Percentiles rank a stretch among this genome's conserved stretches.
phyloP scores from a whole-genome alignment of 2,797 vertebrate species.

The Malacoctenus gilli region DNA sequence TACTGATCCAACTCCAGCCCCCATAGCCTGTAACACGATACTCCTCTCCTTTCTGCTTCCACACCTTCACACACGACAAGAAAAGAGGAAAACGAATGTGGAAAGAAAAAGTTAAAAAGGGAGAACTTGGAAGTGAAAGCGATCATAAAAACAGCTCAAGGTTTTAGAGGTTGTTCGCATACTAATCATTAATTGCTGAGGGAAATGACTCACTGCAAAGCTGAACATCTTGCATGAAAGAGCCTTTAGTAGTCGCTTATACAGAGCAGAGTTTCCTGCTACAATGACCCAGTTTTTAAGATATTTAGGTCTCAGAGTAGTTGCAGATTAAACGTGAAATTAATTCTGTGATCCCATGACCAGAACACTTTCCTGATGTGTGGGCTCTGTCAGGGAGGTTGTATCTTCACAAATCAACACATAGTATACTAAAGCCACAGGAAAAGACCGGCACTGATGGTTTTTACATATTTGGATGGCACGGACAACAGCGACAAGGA shows the following conservation, averaged over 20 bases:
- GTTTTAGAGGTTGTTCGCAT: slow-evolving; percentile 41
- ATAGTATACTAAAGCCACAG: too few species aligned
- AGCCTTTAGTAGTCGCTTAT: slow-evolving; percentile 44
- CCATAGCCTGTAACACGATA: slow-evolving; percentile 98
- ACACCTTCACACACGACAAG: slow-evolving; percentile 83
- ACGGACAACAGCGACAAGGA: too few species aligned
- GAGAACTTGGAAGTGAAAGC: not conserved
- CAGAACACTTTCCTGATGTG: too few species aligned
- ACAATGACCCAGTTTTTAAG: slow-evolving; percentile 24
- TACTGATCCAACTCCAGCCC: slow-evolving; percentile 98
- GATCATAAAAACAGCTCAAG: slow-evolving; percentile 12
- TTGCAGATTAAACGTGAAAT: too few species aligned
- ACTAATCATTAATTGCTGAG: slow-evolving; percentile 36
- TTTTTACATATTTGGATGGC: too few species aligned
- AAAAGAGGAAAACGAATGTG: slow-evolving; percentile 21
- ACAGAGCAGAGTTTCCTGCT: slow-evolving; percentile 36
- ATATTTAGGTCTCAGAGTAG: slow-evolving; percentile 16
- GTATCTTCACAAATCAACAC: too few species aligned
- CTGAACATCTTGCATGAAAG: slow-evolving; percentile 47
- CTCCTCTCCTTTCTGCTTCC: slow-evolving; percentile 99
- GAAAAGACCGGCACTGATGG: too few species aligned
- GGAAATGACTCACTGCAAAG: slow-evolving; percentile 46
- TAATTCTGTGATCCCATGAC: too few species aligned
- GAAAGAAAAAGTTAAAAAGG: slow-evolving; percentile 8
- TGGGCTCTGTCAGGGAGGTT: too few species aligned